These are phyloP conservation scores for Struthio camelus DNA, from an alignment of 2,113 vertebrate genomes.

Conservation along the genomic window DNA sequence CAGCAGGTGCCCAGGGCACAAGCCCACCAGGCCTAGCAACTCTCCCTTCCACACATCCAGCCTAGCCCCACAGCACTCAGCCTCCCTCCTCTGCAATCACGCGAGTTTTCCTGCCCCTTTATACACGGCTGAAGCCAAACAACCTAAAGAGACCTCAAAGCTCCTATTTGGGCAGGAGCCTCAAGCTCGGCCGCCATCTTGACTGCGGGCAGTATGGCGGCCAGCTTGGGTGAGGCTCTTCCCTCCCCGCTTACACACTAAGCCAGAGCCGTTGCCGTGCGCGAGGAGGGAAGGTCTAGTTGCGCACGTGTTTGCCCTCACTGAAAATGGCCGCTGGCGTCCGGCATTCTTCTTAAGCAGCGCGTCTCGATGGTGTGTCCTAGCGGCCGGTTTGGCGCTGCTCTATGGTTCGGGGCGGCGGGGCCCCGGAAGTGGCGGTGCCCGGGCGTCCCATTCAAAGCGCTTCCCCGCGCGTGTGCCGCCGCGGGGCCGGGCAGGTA, in stretches of 20 bases:
- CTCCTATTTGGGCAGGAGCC: accelerated
- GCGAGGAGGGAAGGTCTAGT: accelerated
- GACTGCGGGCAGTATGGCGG: accelerated
- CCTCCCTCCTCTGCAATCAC: background rate
- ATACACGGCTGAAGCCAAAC: accelerated
- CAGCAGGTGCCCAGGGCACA: no score
- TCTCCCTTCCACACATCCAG: accelerated
- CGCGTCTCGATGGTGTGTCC: background rate
- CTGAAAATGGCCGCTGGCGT: background rate
- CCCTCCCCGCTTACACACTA: accelerated
- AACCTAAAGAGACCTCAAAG: accelerated
- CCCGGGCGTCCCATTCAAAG: background rate
- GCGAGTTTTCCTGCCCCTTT: accelerated
- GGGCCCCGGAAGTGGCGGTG: background rate
- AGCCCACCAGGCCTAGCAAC: accelerated
- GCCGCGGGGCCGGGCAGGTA: background rate
- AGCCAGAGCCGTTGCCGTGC: accelerated
- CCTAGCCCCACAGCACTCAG: accelerated
- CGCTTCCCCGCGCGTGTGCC: background rate
- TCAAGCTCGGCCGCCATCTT: accelerated
- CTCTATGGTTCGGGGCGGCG: background rate
- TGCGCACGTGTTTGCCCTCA: background rate
- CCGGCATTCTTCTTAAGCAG: accelerated
- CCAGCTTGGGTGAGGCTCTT: background rate
- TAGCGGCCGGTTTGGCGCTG: accelerated